phyloP scores from a whole-genome alignment of 2,888 invertebrate species.

The Ceraclea dissimilis region DNA sequence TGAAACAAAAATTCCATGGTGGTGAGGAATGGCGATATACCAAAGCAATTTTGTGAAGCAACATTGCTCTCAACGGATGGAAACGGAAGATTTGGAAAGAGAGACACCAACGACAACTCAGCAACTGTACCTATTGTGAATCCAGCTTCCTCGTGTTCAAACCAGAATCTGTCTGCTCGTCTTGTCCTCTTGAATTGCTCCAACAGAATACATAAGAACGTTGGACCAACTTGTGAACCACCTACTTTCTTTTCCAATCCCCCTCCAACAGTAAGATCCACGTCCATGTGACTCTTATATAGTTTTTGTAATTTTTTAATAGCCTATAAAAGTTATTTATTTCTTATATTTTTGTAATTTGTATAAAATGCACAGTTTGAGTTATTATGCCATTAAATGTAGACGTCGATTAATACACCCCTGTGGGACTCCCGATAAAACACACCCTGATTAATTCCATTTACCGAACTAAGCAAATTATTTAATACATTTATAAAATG shows the following conservation, averaged over 20 bases:
- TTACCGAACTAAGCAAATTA: no score
- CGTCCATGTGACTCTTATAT: slow-evolving; percentile 61
- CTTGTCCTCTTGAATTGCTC: slow-evolving; percentile 43
- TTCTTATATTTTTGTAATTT: not conserved
- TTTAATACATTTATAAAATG: no score
- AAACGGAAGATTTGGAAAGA: no score
- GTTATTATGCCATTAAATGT: no score
- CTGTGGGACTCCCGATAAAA: no score
- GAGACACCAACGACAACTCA: no score
- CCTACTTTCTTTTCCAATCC: slow-evolving; percentile 71
- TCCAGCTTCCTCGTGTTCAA: slow-evolving; percentile 27
- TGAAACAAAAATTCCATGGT: no score
- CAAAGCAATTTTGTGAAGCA: no score
- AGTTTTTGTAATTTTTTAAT: slow-evolving; percentile 31
- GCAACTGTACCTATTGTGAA: slow-evolving; percentile 15
- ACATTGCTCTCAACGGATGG: no score
- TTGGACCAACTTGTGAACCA: slow-evolving; percentile 79
- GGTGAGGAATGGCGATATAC: no score
- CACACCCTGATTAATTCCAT: no score
- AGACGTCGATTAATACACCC: no score
- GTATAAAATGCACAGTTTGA: not conserved
- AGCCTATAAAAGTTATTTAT: slow-evolving; percentile 29
- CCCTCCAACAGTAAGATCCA: slow-evolving; percentile 86
- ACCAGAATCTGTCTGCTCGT: slow-evolving; percentile 45
- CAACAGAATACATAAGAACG: slow-evolving; percentile 48